These are phyloP conservation scores for Drosophila pseudoananassae DNA, from an alignment of 1,140 invertebrate genomes.

Conservation along the genomic window DNA sequence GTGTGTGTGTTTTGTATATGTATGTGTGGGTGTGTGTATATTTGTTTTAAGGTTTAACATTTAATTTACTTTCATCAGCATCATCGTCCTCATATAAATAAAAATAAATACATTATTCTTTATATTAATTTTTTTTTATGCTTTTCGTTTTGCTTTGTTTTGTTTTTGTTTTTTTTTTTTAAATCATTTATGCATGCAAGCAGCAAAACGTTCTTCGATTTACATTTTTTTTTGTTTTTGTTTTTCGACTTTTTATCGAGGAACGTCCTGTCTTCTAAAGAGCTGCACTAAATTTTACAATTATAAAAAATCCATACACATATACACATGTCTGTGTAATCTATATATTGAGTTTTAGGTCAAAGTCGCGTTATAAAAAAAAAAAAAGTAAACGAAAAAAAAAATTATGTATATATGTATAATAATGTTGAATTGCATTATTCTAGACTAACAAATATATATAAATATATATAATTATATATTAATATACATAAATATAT, in stretches of 20 bases:
- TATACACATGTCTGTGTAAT: constrained; percentile 40
- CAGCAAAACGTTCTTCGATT: constrained; percentile 41
- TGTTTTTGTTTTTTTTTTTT: constrained; percentile 24
- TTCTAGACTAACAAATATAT: constrained; percentile 62
- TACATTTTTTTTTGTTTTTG: constrained; percentile 21
- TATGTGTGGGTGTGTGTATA: constrained; percentile 56
- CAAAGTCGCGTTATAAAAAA: constrained; percentile 63
- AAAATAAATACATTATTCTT: constrained; percentile 76
- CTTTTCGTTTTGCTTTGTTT: constrained; percentile 13
- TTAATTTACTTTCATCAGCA: constrained; percentile 76
- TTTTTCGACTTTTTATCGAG: constrained; percentile 30
- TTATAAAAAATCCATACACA: constrained; percentile 68
- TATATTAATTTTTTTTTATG: constrained; percentile 50
- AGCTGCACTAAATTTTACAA: constrained; percentile 75
- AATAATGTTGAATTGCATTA: constrained; percentile 48
- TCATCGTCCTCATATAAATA: constrained; percentile 67
- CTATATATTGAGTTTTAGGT: constrained; percentile 48
- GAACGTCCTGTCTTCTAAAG: constrained; percentile 45
- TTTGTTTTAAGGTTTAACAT: constrained; percentile 81
- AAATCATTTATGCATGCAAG: constrained; percentile 46
- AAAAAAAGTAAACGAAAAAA: constrained; percentile 23
- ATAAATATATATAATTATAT: constrained; percentile 31
- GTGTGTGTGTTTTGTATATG: constrained; percentile 45
- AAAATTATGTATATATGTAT: constrained; percentile 42
- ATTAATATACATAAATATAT: background rate